Percentiles rank a stretch among this genome's conserved stretches.
These are phyloP conservation scores for Mandrillus leucophaeus DNA, from an alignment of 2,113 vertebrate genomes.

Conservation along the genomic window DNA sequence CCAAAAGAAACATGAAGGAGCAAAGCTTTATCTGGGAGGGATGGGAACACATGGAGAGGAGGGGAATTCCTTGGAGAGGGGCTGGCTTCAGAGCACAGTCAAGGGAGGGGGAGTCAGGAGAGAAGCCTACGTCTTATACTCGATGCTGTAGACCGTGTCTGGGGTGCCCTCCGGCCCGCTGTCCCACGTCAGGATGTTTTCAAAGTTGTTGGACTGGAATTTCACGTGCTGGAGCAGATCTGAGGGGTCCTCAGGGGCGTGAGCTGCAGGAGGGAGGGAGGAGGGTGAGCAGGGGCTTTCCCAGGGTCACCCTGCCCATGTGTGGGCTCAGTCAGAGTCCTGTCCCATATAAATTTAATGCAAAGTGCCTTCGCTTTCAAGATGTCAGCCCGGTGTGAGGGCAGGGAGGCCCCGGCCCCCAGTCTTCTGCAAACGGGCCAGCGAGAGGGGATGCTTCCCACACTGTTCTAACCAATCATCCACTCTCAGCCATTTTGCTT, in stretches of 20 bases:
- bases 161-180: background rate
- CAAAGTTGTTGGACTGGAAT: conserved; percentile 86
- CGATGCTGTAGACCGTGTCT: conserved; percentile 80
- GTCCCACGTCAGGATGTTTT: conserved; percentile 85
- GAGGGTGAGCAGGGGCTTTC: background rate
- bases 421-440: accelerated
- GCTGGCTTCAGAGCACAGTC: background rate
- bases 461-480: accelerated
- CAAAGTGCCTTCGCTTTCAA: too few species aligned
- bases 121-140: conserved; percentile 82
- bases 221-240: conserved; percentile 64
- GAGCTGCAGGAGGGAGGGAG: background rate
- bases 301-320: too few species aligned
- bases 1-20: background rate
- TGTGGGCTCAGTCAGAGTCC: too few species aligned
- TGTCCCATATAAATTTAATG: too few species aligned
- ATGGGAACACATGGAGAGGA: accelerated
- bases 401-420: accelerated
- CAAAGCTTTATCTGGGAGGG: background rate
- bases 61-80: background rate
- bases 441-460: background rate
- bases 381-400: too few species aligned
- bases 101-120: accelerated
- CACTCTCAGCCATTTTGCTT: too few species aligned
- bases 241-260: background rate